Evolutionary conservation across 2,888 invertebrate species (phyloP).

Genomic region (Drosophila trichaetosa): DNA sequence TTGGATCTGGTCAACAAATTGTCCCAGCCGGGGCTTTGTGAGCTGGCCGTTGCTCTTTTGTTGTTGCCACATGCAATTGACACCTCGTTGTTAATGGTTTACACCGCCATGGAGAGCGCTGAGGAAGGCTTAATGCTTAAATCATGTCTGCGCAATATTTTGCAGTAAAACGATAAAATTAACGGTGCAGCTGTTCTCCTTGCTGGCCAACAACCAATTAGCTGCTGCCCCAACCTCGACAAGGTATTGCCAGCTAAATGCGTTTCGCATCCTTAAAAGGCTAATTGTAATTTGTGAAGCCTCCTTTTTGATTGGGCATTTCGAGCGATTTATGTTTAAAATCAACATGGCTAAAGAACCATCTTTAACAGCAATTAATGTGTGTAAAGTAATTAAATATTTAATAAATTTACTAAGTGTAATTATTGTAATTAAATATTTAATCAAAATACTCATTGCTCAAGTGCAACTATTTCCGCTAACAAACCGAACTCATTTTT

Average conservation of each 20-base stretch:
- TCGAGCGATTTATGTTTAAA: background rate
- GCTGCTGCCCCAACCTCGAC: conserved; percentile 3
- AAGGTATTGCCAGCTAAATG: background rate
- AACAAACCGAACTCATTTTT: background rate
- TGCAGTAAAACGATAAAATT: conserved; percentile 46
- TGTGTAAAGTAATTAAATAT: background rate
- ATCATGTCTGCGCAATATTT: conserved; percentile 54
- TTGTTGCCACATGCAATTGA: conserved; percentile 70
- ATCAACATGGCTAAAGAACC: background rate
- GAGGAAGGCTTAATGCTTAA: conserved; percentile 64
- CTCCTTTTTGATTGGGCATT: background rate
- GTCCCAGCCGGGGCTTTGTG: conserved; percentile 15
- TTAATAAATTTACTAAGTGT: too few relatives aligned
- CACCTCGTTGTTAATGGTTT: conserved; percentile 75
- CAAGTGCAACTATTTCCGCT: too few relatives aligned
- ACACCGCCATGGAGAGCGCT: conserved; percentile 29
- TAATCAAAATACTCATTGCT: background rate
- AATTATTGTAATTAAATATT: too few relatives aligned
- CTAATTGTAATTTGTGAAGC: conserved; percentile 57
- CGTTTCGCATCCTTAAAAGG: conserved; percentile 41
- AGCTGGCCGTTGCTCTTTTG: conserved; percentile 27
- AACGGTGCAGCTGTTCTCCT: conserved; percentile 23
- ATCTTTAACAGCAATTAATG: background rate
- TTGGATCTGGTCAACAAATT: conserved; percentile 50
- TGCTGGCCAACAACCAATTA: conserved; percentile 15